phyloP scores from a whole-genome alignment of 2,888 invertebrate species.

The Epinotia ramella region DNA sequence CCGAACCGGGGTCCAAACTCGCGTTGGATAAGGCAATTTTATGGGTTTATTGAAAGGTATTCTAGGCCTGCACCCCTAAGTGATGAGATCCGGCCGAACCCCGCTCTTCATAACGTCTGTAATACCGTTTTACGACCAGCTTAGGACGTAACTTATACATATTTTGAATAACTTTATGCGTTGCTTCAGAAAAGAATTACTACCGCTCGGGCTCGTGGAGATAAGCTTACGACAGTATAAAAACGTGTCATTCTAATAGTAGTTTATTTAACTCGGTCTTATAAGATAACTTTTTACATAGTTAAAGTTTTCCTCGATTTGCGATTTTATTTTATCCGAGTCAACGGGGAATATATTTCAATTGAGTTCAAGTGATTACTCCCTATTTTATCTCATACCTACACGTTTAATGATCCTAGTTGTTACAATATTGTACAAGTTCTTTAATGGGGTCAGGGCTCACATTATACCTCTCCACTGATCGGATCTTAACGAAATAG shows the following conservation, averaged over 20 bases:
- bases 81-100: conserved; percentile 80
- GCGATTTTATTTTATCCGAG: not conserved
- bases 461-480: conserved; percentile 46
- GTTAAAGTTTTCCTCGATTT: not conserved
- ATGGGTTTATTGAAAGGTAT: conserved; percentile 78
- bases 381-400: not conserved
- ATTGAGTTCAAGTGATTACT: not conserved
- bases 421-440: not conserved
- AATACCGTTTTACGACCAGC: conserved; percentile 81
- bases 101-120: conserved; percentile 79
- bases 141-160: conserved; percentile 81
- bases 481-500: conserved; percentile 58
- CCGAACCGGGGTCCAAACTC: conserved; percentile 57
- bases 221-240: conserved; percentile 62
- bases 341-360: not conserved
- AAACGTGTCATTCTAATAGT: conserved; percentile 53
- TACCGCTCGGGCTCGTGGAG: conserved; percentile 61
- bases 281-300: not conserved
- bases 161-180: conserved; percentile 81
- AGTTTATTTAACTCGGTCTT: conserved; percentile 31
- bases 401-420: not conserved
- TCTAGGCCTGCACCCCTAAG: conserved; percentile 72
- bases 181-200: conserved; percentile 75
- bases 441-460: conserved; percentile 6
- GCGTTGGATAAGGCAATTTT: conserved; percentile 71